Percentiles rank a stretch among this genome's conserved stretches.
phyloP scores from a whole-genome alignment of 2,113 vertebrate genomes.

The Todiramphus chloris region DNA sequence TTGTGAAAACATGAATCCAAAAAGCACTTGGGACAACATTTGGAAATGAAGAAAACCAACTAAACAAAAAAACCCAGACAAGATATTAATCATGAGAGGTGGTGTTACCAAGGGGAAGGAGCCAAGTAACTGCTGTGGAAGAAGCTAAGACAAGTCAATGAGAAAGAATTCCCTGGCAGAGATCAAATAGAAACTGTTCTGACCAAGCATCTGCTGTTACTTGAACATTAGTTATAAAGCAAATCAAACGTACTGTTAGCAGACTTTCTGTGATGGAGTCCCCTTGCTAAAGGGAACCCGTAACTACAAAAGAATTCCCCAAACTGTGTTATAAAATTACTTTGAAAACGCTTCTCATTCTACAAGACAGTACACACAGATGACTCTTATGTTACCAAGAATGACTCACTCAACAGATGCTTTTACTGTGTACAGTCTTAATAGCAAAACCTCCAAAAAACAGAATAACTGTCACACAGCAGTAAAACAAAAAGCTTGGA shows the following conservation, averaged over 20 bases:
- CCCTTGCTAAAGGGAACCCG: neutral
- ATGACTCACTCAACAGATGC: neutral
- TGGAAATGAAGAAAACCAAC: neutral
- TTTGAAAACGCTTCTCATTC: neutral
- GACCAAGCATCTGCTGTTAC: neutral
- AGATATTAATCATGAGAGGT: neutral
- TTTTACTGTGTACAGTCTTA: neutral
- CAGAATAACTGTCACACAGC: neutral
- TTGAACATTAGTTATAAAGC: neutral
- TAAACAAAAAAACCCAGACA: neutral
- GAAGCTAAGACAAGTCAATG: neutral
- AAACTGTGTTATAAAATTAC: neutral
- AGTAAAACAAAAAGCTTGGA: neutral
- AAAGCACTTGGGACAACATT: neutral
- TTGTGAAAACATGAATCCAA: neutral
- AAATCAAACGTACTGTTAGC: neutral
- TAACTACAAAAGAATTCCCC: neutral
- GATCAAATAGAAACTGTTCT: neutral
- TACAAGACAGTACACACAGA: neutral
- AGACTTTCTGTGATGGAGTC: neutral
- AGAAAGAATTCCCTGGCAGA: neutral
- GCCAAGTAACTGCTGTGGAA: neutral
- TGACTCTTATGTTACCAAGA: neutral
- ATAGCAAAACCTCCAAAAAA: neutral
- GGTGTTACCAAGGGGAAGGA: neutral